Conservation (phyloP, 2,113 vertebrate genomes). For the Sprattus sprattus region DNA sequence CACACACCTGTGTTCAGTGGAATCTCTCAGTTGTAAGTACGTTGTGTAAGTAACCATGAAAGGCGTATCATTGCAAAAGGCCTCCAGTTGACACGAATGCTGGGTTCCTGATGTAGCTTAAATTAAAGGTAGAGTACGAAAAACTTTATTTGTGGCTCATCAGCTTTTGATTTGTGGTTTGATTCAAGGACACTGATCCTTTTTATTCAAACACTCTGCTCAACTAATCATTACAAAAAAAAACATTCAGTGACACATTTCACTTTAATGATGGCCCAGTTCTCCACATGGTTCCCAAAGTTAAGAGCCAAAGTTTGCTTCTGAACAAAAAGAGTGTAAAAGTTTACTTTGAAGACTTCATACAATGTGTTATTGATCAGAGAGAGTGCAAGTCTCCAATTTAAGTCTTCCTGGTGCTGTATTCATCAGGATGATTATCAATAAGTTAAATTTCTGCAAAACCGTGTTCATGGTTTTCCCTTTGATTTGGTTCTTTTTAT, state of each 20-base stretch:
- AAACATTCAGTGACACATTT: neutral
- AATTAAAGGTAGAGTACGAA: slow-evolving; percentile 65
- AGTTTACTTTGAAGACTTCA: neutral
- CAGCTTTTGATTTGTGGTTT: neutral
- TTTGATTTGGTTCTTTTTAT: neutral
- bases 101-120: slow-evolving; percentile 57
- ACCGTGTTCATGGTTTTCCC: neutral
- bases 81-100: slow-evolving; percentile 45
- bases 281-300: neutral
- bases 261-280: neutral
- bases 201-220: neutral
- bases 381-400: neutral
- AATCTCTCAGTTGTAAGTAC: slow-evolving; percentile 55
- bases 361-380: neutral
- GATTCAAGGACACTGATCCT: slow-evolving; percentile 18
- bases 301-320: neutral
- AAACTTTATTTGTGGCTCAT: slow-evolving; percentile 1
- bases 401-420: neutral
- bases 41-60: slow-evolving; percentile 45
- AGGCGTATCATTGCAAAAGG: slow-evolving; percentile 55
- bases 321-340: neutral
- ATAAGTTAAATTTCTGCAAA: neutral
- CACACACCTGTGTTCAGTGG: slow-evolving; percentile 37
- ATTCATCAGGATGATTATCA: neutral
- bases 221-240: neutral